Base-by-base conservation (phyloP, 2,113 vertebrate genomes). In the Tichodroma muraria region DNA sequence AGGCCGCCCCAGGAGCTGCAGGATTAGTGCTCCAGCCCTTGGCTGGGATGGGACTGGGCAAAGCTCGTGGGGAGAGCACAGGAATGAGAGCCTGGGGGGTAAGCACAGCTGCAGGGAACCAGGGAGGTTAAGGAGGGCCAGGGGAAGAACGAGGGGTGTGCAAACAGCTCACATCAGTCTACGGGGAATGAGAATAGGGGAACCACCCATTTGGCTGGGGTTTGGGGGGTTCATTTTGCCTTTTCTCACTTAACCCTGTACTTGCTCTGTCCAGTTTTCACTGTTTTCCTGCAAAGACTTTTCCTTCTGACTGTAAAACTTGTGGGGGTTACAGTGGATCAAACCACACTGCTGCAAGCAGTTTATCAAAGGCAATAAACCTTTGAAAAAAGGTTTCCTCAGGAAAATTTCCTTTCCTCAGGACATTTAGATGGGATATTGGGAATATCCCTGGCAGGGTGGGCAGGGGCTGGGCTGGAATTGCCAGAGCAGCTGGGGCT, bases 41-140 rank as follows among this genome's bases (percentile, higher is more conserved):
- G 47, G 71, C 7, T 33, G 65, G 49, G n/a, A 70, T 76, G 73
- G 64, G 71, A 60, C 60, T 70, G 73, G 82, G 88, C 92, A 95
- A 86, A 94, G 80, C 88, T 64, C 70, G 59, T 79, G 94, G 72
- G 38, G 42, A 90, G 40, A 89, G 90, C 89, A 94, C 19, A 89
- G 93, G 25, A 52, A 80, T 27, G 82, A 88, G 53, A 78, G 90
- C 76, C 49, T 82, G 19, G 71, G 91, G 90, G 88, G 68, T 24
- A 37, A 94, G 94, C 79, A 89, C 27, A 91, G 90, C 49, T 71
- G 47, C 88, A 84, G 44, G 80, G 75, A 80, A 77, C 86, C 42
- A 71, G 44, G 30, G 66, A 89, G 59, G 66, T 52, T 80, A 80
- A 77, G 68, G 56, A 91, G 84, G 82, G 53, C 24, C 61, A 79